Conservation (phyloP, 2,113 vertebrate species). For the Sorex araneus region DNA sequence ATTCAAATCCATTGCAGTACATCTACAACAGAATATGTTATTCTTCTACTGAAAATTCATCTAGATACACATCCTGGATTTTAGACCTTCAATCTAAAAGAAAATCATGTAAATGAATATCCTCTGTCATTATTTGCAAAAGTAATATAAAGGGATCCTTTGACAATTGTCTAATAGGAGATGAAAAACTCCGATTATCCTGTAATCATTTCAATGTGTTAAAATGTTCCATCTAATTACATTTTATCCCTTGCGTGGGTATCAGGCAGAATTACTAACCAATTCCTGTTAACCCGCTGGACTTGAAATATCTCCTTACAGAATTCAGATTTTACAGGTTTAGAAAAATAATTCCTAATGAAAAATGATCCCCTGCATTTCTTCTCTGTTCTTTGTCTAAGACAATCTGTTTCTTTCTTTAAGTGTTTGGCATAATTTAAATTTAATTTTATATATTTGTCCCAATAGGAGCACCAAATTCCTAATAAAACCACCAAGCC, state of each 20-base stretch:
- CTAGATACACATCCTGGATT: not conserved
- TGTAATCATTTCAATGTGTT: not conserved
- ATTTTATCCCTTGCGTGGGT: not conserved
- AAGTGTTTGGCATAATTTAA: not conserved
- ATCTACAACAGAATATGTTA: not conserved
- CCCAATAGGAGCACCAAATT: not conserved
- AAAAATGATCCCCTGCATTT: not conserved
- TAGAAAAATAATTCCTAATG: not conserved
- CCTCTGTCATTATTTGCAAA: not conserved
- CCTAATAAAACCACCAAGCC: not conserved
- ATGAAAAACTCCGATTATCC: not conserved
- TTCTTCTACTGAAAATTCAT: not conserved
- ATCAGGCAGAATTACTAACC: not conserved
- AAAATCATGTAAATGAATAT: not conserved
- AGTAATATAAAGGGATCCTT: not conserved
- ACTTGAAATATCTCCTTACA: too few relatives aligned
- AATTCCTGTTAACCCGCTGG: not conserved
- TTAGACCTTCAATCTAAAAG: not conserved
- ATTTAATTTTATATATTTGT: not conserved
- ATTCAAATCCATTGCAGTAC: not conserved
- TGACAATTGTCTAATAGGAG: not conserved
- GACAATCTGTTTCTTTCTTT: not conserved
- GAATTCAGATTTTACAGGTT: not conserved
- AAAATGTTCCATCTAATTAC: not conserved
- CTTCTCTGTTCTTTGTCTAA: not conserved